Base-by-base conservation (phyloP, 1,140 invertebrate genomes). In the Ceratina australensis region DNA sequence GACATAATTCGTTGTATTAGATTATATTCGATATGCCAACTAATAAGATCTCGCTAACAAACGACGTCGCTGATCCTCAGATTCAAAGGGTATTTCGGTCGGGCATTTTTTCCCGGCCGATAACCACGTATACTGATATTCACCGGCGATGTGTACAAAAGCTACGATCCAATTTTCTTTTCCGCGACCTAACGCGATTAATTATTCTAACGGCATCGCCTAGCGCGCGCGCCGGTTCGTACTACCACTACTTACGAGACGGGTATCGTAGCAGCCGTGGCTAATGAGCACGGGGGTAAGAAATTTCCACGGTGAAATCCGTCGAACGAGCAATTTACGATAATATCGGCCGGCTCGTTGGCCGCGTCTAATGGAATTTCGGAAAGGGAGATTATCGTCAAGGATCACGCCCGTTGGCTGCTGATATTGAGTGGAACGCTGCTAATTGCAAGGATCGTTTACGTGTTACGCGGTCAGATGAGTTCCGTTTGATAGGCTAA, bases 391-490 rank as follows among this genome's bases (percentile, higher is more conserved):
- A 78, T 78, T 78, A 78, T 72, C 69, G 69, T 57, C 50, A 47
- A 57, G 60, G 59, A 72, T 78, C 76, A 64, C 50, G 76, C 68
- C 76, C 50, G 50, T 49, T n/a, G n/a, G 52, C 68, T 16, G 56
- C 68, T 57, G 68, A 78, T 78, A 78, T 72, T 72, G 68, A 72
- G 56, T 56, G 75, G 75, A 63, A 54, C 75, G 68, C 68, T 72
- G 68, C 76, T 78, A 78, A 78, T 78, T 78, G 76, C 69, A 42
- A 42, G 69, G 76, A 78, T 78, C 76, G 76, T 78, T 78, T 78
- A 78, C 76, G 69, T 57, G 76, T 78, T 72, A 72, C 76, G 76
- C 76, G 76, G 76, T 78, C 76, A 78, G 76, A 78, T 78, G 28
- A 56, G 76, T 78, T 57, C 68, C 76, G 76, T 78, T 72, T 72